These are phyloP conservation scores for Lasioglossum lativentre DNA, from an alignment of 2,888 invertebrate genomes.

Conservation along the genomic window DNA sequence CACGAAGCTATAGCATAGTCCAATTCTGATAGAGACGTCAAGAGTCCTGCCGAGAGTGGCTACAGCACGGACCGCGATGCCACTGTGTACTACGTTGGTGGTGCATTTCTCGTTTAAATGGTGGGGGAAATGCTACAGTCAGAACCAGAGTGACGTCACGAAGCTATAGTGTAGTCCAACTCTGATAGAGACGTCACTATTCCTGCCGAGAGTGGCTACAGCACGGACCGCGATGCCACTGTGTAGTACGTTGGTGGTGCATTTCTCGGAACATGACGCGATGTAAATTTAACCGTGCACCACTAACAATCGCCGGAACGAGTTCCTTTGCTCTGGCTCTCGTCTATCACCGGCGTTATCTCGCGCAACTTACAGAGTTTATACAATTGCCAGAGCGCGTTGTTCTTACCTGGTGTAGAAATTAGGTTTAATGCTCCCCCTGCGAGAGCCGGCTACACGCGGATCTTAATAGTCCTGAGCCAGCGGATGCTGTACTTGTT, in stretches of 20 bases:
- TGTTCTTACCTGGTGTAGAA: conserved; percentile 29
- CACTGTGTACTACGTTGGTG: too few relatives aligned
- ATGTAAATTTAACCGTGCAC: not conserved
- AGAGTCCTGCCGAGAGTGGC: not conserved
- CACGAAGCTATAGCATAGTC: not conserved
- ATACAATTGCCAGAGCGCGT: conserved; percentile 23
- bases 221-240: not conserved
- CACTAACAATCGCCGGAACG: not conserved
- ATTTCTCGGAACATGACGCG: not conserved
- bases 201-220: not conserved
- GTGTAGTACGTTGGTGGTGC: not conserved
- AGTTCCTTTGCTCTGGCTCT: not conserved
- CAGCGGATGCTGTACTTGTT: not conserved
- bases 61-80: not conserved
- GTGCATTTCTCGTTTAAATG: not conserved
- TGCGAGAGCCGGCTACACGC: not conserved
- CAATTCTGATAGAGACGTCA: not conserved
- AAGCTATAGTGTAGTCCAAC: not conserved
- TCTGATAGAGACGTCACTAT: not conserved
- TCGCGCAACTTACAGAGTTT: conserved; percentile 27
- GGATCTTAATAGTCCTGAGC: conserved; percentile 12
- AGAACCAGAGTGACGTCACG: not conserved
- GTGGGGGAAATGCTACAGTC: not conserved
- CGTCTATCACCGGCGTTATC: conserved; percentile 26
- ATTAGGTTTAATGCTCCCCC: conserved; percentile 9